Evolutionary conservation across 2,888 invertebrate species (phyloP), one percentile per base, ranked within the genome.

Genomic region (Autographa pulchrina): DNA sequence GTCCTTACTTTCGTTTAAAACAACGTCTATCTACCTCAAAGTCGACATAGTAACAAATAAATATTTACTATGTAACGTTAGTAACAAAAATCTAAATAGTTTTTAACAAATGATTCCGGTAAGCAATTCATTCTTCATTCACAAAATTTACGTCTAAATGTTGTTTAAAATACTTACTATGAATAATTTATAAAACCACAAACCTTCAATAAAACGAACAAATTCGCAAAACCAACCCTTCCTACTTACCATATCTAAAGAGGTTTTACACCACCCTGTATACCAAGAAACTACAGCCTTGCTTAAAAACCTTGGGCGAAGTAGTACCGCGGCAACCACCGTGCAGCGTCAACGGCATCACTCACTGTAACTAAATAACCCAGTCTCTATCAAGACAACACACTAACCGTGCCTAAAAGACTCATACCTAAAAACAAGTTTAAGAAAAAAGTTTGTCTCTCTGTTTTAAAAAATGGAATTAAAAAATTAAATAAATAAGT

Each of bases 291-390:
- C 72, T 67, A 60, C 81, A 87, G 86, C 87, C 87, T 85, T 86
- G 85, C 83, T 76, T 71, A 74, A 85, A 56, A 75, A 84, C 86
- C 82, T 85, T 85, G 78, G 61, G 38, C 65, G 48, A 62, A 63
- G 85, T 85, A 91, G 90, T 91, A 82, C 88, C 91, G 91, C 90
- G 91, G 72, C 83, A 81, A 78, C 74, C 86, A 65, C 74, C 87
- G 85, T 76, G 74, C 85, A 73, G 76, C 78, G 43, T 77, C 81
- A 78, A 86, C 88, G 86, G 80, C 79, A 86, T 60, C 80, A 76
- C 66, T 71, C 69, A 86, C 82, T 86, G 89, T 87, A 89, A 86
- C 84, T 84, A 87, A 71, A 38, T 38, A 38, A 65, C 18, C 68
- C 83, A 84, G 84, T 86, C 77, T 70, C 71, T 69, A 75, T 65